Evolutionary conservation across 2,113 vertebrate genomes (phyloP).

Genomic region (Laticauda colubrina): DNA sequence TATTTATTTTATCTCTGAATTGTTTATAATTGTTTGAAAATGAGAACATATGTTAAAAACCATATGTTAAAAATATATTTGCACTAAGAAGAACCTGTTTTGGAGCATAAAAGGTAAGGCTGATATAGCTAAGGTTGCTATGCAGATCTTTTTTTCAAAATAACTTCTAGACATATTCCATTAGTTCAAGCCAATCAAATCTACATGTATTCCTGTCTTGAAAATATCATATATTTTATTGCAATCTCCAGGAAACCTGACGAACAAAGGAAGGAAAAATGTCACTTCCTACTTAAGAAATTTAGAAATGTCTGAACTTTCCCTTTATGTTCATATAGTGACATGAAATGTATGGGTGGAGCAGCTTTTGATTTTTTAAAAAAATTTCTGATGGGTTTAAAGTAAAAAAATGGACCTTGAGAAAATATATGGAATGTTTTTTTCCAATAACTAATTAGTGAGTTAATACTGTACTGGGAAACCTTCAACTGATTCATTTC

Average conservation of each 20-base stretch:
- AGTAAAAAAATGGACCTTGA: constrained; percentile 46
- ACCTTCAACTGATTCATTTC: constrained; percentile 17
- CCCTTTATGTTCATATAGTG: constrained; percentile 29
- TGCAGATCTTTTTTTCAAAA: constrained; percentile 18
- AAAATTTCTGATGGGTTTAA: constrained; percentile 61
- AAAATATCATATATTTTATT: constrained; percentile 46
- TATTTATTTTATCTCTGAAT: not conserved
- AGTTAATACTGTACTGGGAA: constrained; percentile 54
- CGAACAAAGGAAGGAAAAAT: constrained; percentile 93
- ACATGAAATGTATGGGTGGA: constrained; percentile 51
- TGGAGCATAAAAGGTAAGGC: not conserved
- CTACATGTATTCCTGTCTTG: constrained; percentile 65
- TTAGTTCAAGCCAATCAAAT: constrained; percentile 21
- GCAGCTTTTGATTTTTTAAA: constrained; percentile 28
- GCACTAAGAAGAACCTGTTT: too few relatives aligned
- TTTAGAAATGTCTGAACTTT: constrained; percentile 44
- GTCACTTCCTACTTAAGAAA: constrained; percentile 76
- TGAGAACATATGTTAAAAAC: not conserved
- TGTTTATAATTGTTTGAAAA: not conserved
- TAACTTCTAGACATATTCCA: not conserved
- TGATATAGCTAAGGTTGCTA: not conserved
- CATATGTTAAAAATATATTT: not conserved
- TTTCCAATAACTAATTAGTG: constrained; percentile 50
- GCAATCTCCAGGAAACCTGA: constrained; percentile 37
- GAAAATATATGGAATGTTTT: constrained; percentile 42